These are phyloP conservation scores for Podarcis lilfordi DNA, from an alignment of 2,797 vertebrate species.

Conservation along the genomic window DNA sequence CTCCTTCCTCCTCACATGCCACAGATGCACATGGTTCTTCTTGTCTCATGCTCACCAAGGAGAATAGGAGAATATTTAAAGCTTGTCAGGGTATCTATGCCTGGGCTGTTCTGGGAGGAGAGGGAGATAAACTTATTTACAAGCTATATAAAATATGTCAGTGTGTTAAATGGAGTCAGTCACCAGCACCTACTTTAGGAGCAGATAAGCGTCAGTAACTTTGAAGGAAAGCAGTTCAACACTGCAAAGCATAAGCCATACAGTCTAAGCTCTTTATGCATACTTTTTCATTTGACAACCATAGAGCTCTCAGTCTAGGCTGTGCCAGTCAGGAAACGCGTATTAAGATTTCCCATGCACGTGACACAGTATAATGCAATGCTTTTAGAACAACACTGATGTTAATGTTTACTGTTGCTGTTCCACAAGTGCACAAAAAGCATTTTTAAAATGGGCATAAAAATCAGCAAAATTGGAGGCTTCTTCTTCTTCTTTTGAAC, in stretches of 20 bases:
- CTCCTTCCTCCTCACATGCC: conserved; percentile 10
- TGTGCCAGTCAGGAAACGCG: background rate
- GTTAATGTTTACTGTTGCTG: background rate
- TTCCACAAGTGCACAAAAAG: background rate
- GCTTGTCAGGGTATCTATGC: background rate
- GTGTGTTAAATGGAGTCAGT: background rate
- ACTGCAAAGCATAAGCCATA: conserved; percentile 6
- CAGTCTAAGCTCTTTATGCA: conserved; percentile 42
- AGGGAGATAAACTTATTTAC: background rate
- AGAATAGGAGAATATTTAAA: background rate
- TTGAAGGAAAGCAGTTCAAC: background rate
- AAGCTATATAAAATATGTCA: background rate
- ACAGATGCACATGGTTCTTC: conserved; percentile 4
- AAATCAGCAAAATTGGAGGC: background rate
- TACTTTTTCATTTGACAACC: conserved; percentile 38
- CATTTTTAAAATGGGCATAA: background rate
- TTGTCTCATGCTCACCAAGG: conserved; percentile 8
- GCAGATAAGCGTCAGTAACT: background rate
- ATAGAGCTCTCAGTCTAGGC: background rate
- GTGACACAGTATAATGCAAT: background rate
- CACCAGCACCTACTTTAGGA: background rate
- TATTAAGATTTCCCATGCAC: background rate
- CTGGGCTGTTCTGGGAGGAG: background rate
- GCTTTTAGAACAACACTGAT: background rate
- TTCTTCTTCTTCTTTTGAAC: background rate